phyloP scores from a whole-genome alignment of 2,888 invertebrate genomes.

The Ectobius pallidus region DNA sequence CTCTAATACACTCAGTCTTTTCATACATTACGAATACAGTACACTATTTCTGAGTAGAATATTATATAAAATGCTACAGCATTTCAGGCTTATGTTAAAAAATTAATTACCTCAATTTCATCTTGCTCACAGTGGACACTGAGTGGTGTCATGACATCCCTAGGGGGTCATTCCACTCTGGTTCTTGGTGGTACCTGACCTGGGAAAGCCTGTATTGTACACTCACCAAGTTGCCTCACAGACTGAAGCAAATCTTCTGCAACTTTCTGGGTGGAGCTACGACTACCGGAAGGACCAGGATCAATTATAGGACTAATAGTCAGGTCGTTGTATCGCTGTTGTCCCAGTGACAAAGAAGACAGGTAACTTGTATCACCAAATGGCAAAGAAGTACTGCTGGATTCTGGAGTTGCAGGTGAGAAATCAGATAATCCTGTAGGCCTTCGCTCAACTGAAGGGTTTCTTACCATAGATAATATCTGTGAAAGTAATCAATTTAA shows the following conservation, averaged over 20 bases:
- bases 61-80: background rate
- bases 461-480: background rate
- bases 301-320: constrained; percentile 9
- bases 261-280: background rate
- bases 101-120: too few species aligned
- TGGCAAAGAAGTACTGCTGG: background rate
- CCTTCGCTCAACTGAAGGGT: background rate
- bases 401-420: background rate
- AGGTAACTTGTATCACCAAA: constrained; percentile 35
- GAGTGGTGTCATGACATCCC: too few species aligned
- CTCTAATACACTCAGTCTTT: background rate
- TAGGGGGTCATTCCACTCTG: constrained; percentile 14
- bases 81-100: too few species aligned
- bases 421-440: background rate
- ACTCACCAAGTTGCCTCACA: constrained; percentile 38
- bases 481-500: too few species aligned
- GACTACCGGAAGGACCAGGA: background rate
- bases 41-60: background rate
- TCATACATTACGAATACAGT: background rate
- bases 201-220: constrained; percentile 35
- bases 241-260: constrained; percentile 33
- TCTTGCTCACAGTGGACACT: too few species aligned
- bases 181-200: constrained; percentile 12
- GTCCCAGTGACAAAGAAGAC: constrained; percentile 30
- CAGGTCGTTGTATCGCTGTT: constrained; percentile 31